phyloP scores from a whole-genome alignment of 1,140 invertebrate genomes.

The Lycorma delicatula region DNA sequence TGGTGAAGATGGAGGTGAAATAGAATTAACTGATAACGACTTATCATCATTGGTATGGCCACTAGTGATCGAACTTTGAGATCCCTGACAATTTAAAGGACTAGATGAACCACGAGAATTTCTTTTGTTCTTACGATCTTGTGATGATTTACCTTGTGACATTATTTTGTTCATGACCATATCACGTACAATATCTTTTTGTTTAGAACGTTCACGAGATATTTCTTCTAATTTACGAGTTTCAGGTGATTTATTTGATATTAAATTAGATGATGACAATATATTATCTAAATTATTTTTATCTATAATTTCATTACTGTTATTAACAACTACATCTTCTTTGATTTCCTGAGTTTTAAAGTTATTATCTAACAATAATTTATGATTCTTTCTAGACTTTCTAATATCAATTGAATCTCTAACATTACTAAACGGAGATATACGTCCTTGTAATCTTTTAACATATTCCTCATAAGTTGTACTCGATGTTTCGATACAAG shows the following conservation, averaged over 20 bases:
- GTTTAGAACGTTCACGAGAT: conserved; percentile 53
- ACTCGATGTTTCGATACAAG: conserved; percentile 9
- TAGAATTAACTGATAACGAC: too few relatives aligned
- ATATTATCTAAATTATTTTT: too few relatives aligned
- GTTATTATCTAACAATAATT: neutral
- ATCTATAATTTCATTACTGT: too few relatives aligned
- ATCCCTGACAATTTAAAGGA: conserved; percentile 14
- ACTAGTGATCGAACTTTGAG: conserved; percentile 16
- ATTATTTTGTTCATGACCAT: conserved; percentile 68
- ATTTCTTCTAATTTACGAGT: conserved; percentile 53
- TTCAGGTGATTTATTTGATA: conserved; percentile 36
- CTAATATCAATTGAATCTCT: conserved; percentile 59
- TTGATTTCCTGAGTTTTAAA: neutral
- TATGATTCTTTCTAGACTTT: conserved; percentile 42
- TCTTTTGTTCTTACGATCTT: conserved; percentile 46
- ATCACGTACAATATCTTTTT: conserved; percentile 63
- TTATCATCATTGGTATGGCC: conserved; percentile 8
- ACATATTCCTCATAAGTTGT: conserved; percentile 53
- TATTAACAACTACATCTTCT: conserved; percentile 1
- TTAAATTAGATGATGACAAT: neutral
- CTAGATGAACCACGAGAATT: conserved; percentile 35
- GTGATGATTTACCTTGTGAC: conserved; percentile 53
- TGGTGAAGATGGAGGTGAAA: too few relatives aligned
- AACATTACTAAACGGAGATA: conserved; percentile 60
- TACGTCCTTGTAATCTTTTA: conserved; percentile 54